Evolutionary conservation across 2,113 vertebrate genomes (phyloP), one percentile per base, ranked within the genome.

Genomic region (Rhadina sibilatrix): DNA sequence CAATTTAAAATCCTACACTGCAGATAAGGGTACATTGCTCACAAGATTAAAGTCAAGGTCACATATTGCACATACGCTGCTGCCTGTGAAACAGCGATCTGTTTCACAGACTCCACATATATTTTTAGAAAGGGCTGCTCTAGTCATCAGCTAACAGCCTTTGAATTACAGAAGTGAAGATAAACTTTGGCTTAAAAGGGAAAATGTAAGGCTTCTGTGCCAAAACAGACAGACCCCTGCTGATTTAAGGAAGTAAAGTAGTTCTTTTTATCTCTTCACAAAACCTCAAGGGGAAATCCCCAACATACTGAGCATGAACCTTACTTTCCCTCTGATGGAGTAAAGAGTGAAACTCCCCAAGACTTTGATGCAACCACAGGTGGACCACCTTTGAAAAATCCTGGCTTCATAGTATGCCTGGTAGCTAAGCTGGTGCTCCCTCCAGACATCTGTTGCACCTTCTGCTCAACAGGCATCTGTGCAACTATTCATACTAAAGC

Each of bases 21-120:
- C 28, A 89, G 88, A 94, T 96, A 96, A 96, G 90, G 69, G 12
- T 59, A n/a, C 1, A 1, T 37, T 64, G 69, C 69, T 94, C 52
- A 50, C 49, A 88, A 89, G 90, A 95, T 89, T 92, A 87, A 93
- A 94, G 93, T 91, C 93, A 97, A 95, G 96, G 94, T 95, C 94
- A 95, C 86, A 27, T 52, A 74, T 25, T 68, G 85, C 21, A 13
- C 65, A 81, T 56, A 77, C 1, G 0, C 83, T 92, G 35, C 83
- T 96, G 94, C 71, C 56, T 87, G 65, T 71, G 80, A 78, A 88
- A 96, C 56, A 64, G 90, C 0, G 56, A 96, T 96, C 90, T 7
- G 7, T 96, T 96, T 95, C 92, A 92, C 76, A 83, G 60, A 49
- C 76, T 96, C 56, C 56, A 61, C 1, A 1, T 68, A 19, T 95